Evolutionary conservation across 2,888 invertebrate species (phyloP), one percentile per base, ranked within the genome.

Genomic region (Latrodectus hesperus): DNA sequence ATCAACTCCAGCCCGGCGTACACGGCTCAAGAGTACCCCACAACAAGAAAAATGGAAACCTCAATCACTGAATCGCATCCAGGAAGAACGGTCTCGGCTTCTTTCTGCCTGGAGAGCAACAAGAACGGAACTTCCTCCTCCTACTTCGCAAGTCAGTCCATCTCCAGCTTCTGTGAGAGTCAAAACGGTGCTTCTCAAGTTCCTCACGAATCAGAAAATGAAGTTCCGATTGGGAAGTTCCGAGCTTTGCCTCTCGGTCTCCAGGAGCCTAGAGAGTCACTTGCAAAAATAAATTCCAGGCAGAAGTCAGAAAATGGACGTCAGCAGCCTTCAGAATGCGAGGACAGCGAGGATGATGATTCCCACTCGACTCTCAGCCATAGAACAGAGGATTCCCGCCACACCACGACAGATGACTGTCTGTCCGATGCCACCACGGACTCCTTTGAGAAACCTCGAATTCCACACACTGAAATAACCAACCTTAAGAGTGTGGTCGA

Each of bases 301-400:
- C 16, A 9, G 9, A 68, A 53, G 38, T 60, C 12, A 22, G n/a
- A 52, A 12, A 65, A 73, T n/a, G 64, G 53, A 3, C 80, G 76
- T 14, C 52, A 52, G 9, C 65, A 49, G 8, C 77, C 51, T 38
- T 80, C 71, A 5, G 80, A 80, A 26, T 80, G 75, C 9, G 80
- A 80, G 22, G 88, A 88, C 14, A 78, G 78, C 65, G 79, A 84
- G 38, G 89, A 89, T 17, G 89, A 89, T 52, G 89, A 89, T 64
- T 84, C 89, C 5, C 80, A 84, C 68, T 89, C 89, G 0, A 88
- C 76, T 16, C 17, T 88, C 17, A 89, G 89, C 70, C 88, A 91
- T 77, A 90, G 90, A 85, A 91, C 91, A 26, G 91, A 91, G 84
- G 91, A 90, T 52, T 82, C 77, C 51, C 78, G 89, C 68, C 85